Evolutionary conservation across 1,140 invertebrate genomes (phyloP).

Genomic region (Brachystomella parvula): DNA sequence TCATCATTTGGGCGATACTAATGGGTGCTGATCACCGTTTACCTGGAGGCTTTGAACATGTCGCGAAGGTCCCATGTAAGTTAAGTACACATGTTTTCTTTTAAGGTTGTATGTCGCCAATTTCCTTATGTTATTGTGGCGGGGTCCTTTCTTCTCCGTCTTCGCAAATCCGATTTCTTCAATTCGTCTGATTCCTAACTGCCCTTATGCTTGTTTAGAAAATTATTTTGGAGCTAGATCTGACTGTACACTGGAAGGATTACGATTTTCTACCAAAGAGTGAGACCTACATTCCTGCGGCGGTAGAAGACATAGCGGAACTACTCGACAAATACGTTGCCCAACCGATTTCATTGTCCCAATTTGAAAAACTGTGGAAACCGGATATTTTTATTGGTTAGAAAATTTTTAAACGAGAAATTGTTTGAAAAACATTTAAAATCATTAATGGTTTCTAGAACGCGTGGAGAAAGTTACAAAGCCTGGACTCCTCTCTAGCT

Average conservation of each 20-base stretch:
- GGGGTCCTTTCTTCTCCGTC: background rate
- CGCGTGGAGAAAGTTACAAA: background rate
- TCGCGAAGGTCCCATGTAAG: too few relatives aligned
- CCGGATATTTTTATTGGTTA: conserved; percentile 4
- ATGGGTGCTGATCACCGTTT: too few relatives aligned
- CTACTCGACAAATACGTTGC: background rate
- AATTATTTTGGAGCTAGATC: background rate
- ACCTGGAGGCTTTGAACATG: too few relatives aligned
- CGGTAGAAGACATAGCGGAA: background rate
- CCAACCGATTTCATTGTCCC: background rate
- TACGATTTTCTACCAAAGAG: background rate
- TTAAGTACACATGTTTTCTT: too few relatives aligned
- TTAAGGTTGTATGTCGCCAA: too few relatives aligned
- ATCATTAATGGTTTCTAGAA: background rate
- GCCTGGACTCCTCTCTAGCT: background rate
- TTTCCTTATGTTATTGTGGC: too few relatives aligned
- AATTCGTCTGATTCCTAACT: background rate
- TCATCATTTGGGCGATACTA: too few relatives aligned
- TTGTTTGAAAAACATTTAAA: background rate
- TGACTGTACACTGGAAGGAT: conserved; percentile 5
- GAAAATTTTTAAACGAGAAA: background rate
- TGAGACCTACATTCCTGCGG: background rate
- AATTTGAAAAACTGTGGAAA: conserved; percentile 6
- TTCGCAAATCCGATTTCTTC: background rate
- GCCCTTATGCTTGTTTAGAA: background rate